Evolutionary conservation across 2,888 invertebrate species (phyloP), one percentile per base, ranked within the genome.

Genomic region (Danaus chrysippus): DNA sequence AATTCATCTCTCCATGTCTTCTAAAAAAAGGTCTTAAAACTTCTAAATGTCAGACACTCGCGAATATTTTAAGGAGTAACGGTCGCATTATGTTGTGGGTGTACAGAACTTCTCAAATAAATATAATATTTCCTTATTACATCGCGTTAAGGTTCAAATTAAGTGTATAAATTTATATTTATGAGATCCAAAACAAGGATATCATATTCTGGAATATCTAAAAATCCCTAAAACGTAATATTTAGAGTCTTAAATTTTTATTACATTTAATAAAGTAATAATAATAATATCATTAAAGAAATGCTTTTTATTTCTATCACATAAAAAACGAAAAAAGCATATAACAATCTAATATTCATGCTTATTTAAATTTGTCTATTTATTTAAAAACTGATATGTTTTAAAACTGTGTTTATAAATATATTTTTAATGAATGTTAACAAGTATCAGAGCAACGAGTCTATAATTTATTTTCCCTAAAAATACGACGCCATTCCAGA

Each of bases 31-130:
- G 17, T 17, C 17, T 17, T 49, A 49, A 49, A 49, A 17, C 54
- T 57, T 56, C 43, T 15, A 63, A 34, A 60, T 57, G 59, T 63
- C 59, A 60, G 63, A 42, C 76, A 49, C 73, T 68, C 65, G 68
- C 65, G 70, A 69, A 67, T 69, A 69, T 69, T 70, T 68, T 59
- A 17, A 52, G 43, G 52, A 58, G 56, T 58, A 62, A 62, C 53
- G 41, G 49, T 62, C 58, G 58, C 49, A 49, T 49, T 53, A 52
- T 60, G 53, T 63, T 61, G 54, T 57, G 55, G 62, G 62, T 62
- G 54, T 42, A 58, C 55, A 55, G 54, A 67, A 67, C 62, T 61
- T 59, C 58, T 61, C 42, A 52, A 54, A 61, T 60, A 64, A 61
- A 64, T 68, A 61, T 58, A 55, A 56, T 54, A 62, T 54, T 57